Base-by-base conservation (phyloP, 2,113 vertebrate genomes). In the Otocyon megalotis region DNA sequence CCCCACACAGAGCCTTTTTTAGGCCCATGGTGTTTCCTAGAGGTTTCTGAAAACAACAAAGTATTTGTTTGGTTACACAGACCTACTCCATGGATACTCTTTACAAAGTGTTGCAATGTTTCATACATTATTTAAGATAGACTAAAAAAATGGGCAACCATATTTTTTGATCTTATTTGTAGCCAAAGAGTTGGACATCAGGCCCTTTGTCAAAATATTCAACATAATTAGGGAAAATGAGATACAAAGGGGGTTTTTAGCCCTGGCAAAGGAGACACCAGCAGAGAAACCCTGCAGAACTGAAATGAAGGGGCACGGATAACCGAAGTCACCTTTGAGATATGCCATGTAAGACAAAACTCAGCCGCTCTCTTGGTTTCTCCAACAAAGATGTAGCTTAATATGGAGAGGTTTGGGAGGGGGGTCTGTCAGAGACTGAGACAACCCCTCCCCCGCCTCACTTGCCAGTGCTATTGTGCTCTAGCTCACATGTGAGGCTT, bases 141-240 rank as follows among this genome's bases (percentile, higher is more conserved):
- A 53, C 48, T 60, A 60, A 65, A 43, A 53, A 43, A 53, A 48
- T 53, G 58, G 76, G 28, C 17, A 85, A 86, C 63, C 10, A 15
- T 90, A 35, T 8, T 56, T 88, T 88, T 37, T 53, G 56, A 43
- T 48, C 17, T 16, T 53, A 63, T 86, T 92, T 92, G 86, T 96
- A 67, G 77, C 53, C 17, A 37, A 71, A 96, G 30, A 92, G n/a
- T 17, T 63, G 58, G 81, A 65, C 35, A 85, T 76, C 20, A 50
- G 74, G 67, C 22, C 15, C 32, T 82, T 62, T 28, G 74, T 77
- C 16, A 86, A 76, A 79, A 80, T 30, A 90, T 30, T 93, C 56
- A 93, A 83, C 63, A 53, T 53, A 95, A 94, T 76, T 32, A 92
- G 84, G 65, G 48, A 24, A 60, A 95, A 65, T 37, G 54, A 92